Conservation (phyloP, 2,888 invertebrate species). For the Eucriotettix oculatus region DNA sequence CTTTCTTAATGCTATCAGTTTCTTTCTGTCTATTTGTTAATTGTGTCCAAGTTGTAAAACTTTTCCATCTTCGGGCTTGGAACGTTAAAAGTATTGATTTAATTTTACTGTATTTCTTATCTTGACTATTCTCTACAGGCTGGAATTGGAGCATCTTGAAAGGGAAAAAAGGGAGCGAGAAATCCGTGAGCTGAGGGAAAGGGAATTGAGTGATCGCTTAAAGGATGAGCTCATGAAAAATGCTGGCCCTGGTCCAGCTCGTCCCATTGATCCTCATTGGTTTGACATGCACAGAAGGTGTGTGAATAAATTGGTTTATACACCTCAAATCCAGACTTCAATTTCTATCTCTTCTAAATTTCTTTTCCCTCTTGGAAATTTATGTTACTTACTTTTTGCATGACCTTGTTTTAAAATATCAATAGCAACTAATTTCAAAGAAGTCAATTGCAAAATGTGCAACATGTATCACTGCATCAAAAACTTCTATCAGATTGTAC, state of each 20-base stretch:
- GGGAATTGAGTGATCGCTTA: conserved; percentile 67
- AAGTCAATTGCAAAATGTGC: too few relatives aligned
- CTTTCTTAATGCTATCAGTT: too few relatives aligned
- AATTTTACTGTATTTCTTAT: not conserved
- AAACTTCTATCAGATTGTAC: too few relatives aligned
- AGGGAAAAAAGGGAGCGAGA: conserved; percentile 52
- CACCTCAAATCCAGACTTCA: too few relatives aligned
- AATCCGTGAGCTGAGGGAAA: conserved; percentile 50
- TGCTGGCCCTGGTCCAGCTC: conserved; percentile 31
- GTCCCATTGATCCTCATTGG: conserved; percentile 39
- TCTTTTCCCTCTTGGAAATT: too few relatives aligned
- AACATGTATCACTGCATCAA: too few relatives aligned
- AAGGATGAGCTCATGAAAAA: conserved; percentile 79
- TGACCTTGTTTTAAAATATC: too few relatives aligned
- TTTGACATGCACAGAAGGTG: conserved; percentile 76
- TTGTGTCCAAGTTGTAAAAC: too few relatives aligned
- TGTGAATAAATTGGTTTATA: conserved; percentile 9
- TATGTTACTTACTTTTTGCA: too few relatives aligned
- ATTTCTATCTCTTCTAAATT: too few relatives aligned
- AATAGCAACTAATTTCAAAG: too few relatives aligned
- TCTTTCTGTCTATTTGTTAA: too few relatives aligned
- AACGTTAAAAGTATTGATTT: not conserved
- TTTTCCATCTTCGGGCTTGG: not conserved
- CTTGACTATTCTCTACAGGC: conserved; percentile 16
- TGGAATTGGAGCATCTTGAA: conserved; percentile 44